These are phyloP conservation scores for Conistra vaccinii DNA, from an alignment of 2,888 invertebrate genomes.

Conservation along the genomic window DNA sequence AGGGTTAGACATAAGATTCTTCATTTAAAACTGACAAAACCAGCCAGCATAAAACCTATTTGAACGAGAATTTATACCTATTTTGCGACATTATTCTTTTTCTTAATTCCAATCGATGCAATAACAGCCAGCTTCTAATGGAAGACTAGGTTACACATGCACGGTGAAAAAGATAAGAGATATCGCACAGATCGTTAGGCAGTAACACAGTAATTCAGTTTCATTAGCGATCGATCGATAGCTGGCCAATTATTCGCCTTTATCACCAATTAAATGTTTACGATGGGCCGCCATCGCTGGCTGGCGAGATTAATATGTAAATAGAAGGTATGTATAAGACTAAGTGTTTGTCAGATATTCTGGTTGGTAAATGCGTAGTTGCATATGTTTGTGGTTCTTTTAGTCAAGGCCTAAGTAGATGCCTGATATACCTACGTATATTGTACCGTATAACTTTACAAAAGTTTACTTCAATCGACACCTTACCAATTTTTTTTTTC, in stretches of 20 bases:
- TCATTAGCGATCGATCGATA: constrained; percentile 86
- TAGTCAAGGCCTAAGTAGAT: too few species aligned
- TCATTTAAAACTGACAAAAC: too few species aligned
- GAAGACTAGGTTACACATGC: constrained; percentile 56
- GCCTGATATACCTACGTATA: background rate
- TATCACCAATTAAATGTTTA: constrained; percentile 87
- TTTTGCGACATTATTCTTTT: background rate
- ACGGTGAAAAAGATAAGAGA: constrained; percentile 69
- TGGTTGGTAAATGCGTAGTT: constrained; percentile 9
- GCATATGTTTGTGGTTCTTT: background rate
- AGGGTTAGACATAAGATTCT: too few species aligned
- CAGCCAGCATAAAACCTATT: too few species aligned
- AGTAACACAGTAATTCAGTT: constrained; percentile 79
- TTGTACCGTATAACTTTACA: background rate
- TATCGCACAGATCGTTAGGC: constrained; percentile 79
- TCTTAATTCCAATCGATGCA: background rate
- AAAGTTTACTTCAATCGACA: background rate
- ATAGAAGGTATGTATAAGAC: constrained; percentile 56
- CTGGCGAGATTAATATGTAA: constrained; percentile 73
- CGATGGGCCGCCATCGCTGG: constrained; percentile 78
- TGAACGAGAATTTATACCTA: background rate
- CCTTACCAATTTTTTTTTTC: background rate
- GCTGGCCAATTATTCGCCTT: constrained; percentile 83
- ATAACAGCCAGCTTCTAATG: background rate
- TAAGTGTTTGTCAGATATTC: constrained; percentile 41